Evolutionary conservation across 2,113 vertebrate species (phyloP), one percentile per base, ranked within the genome.

Genomic region (Dasyurus viverrinus): DNA sequence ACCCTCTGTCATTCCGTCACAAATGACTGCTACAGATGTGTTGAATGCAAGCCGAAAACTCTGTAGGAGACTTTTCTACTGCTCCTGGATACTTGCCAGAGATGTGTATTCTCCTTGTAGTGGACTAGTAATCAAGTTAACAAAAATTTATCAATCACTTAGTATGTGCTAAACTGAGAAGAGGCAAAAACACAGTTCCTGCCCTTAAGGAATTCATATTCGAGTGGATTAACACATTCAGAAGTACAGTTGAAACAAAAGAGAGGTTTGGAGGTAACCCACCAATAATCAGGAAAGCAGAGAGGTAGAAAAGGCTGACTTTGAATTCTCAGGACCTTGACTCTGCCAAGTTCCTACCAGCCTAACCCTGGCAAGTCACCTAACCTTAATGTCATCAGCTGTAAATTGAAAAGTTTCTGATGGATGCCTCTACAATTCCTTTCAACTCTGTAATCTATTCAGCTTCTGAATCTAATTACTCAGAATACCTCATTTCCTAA

Each of bases 171-270:
- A 42, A 42, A 6, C n/a, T 23, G 36, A 42, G n/a, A 19, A 42
- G 23, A 84, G 19, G 68, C 36, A 84, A 84, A 76, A 76, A n/a
- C 19, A 76, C 36, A 84, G 19, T 42, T 8, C 36, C 68, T 84
- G 19, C 36, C 36, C 0, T 42, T n/a, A 23, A 42, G 68, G 16
- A 84, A n/a, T 7, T 84, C n/a, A 42, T n/a, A 84, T 22, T 42
- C 68, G 23, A 8, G 2, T 42, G 68, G 25, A 60, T 14, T 47
- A 89, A 90, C 90, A 91, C 54, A 54, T 76, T 84, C 90, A 90
- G 90, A 57, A 95, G 93, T 36, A 54, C 52, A 90, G 50, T 11
- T 25, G 46, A 89, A 92, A 94, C 90, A 90, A 94, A 96, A 84
- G 8, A 42, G 19, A 42, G 36, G n/a, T 84, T 42, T 42, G 36